These are phyloP conservation scores for Pangasius sanitwongsei DNA, from an alignment of 2,797 vertebrate genomes.

Conservation along the genomic window DNA sequence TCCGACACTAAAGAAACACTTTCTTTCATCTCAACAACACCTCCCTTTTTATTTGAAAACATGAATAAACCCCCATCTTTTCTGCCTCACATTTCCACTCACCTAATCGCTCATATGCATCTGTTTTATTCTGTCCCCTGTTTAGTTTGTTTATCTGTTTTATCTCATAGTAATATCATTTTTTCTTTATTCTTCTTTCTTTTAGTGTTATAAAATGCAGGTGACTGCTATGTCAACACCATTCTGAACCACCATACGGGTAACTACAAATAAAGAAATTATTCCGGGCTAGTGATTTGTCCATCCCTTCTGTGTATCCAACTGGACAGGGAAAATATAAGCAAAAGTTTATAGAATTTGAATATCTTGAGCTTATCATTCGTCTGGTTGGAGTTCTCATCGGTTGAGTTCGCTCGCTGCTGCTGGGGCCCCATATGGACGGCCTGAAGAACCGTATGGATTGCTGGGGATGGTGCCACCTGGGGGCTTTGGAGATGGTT, in stretches of 20 bases:
- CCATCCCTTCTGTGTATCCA: background rate
- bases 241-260: background rate
- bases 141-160: background rate
- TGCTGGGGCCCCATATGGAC: too few relatives aligned
- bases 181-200: background rate
- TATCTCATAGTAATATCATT: background rate
- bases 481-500: too few relatives aligned
- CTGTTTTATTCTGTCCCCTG: background rate
- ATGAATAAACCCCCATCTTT: background rate
- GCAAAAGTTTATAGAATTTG: slow-evolving; percentile 2
- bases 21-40: background rate
- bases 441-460: too few relatives aligned
- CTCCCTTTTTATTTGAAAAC: background rate
- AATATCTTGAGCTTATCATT: background rate
- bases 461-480: too few relatives aligned
- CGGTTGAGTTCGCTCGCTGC: too few relatives aligned
- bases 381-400: too few relatives aligned
- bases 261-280: background rate
- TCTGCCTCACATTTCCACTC: background rate
- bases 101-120: background rate
- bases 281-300: slow-evolving; percentile 17
- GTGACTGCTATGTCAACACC: background rate
- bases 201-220: background rate
- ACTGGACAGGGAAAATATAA: background rate
- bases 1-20: too few relatives aligned